These are phyloP conservation scores for Orius insidiosus DNA, from an alignment of 1,140 invertebrate genomes.

Conservation along the genomic window DNA sequence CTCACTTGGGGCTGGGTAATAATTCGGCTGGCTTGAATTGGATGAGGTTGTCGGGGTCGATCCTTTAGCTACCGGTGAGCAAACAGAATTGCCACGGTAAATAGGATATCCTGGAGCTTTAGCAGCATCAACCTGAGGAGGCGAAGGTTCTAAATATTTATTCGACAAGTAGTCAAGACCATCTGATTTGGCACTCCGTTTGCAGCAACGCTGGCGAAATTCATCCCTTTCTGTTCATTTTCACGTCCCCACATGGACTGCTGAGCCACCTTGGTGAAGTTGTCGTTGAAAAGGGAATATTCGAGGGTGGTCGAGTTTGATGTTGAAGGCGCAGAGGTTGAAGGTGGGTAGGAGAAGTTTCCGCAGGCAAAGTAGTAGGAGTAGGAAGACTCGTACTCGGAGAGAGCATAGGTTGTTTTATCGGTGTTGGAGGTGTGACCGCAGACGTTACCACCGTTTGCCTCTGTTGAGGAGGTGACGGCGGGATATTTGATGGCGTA, in stretches of 20 bases:
- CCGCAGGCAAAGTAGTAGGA: conserved; percentile 2
- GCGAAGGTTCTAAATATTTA: conserved; percentile 38
- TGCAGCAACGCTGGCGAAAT: conserved; percentile 56
- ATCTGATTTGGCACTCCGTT: conserved; percentile 32
- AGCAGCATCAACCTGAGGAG: conserved; percentile 46
- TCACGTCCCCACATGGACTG: conserved; percentile 47
- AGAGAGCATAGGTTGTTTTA: conserved; percentile 10
- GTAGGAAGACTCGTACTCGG: conserved; percentile 12
- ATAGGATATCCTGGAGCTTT: conserved; percentile 57
- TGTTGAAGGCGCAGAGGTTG: conserved; percentile 6
- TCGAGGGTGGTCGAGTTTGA: conserved; percentile 30
- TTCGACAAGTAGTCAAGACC: conserved; percentile 24
- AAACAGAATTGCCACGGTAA: conserved; percentile 40
- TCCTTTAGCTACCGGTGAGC: conserved; percentile 46
- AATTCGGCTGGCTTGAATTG: background rate
- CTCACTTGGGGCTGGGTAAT: background rate
- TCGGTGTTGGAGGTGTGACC: conserved; percentile 17
- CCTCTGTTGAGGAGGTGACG: background rate
- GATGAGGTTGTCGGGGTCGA: conserved; percentile 19
- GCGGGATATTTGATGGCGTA: background rate
- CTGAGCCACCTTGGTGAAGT: conserved; percentile 41
- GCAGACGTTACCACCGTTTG: conserved; percentile 2
- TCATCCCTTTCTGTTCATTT: conserved; percentile 46
- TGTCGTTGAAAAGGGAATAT: conserved; percentile 65
- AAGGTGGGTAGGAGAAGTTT: conserved; percentile 2